A percentile compares a stretch with the other conserved stretches of the same genome.
phyloP scores from a whole-genome alignment of 2,888 invertebrate species.

The Cheilosia variabilis region DNA sequence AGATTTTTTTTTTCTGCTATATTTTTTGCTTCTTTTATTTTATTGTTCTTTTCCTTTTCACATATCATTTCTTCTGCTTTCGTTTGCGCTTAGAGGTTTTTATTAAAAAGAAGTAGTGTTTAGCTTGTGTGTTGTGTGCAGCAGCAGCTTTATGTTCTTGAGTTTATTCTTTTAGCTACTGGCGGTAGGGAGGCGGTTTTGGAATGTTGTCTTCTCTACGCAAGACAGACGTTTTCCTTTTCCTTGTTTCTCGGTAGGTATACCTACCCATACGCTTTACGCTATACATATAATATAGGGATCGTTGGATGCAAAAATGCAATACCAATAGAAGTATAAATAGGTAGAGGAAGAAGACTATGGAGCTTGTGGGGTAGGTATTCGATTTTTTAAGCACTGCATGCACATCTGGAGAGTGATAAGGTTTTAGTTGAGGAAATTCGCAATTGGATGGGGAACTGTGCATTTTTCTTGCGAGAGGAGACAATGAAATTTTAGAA shows the following conservation, averaged over 20 bases:
- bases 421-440: not conserved
- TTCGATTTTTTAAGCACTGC: not conserved
- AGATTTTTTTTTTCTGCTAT: conserved; percentile 41
- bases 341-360: conserved; percentile 5
- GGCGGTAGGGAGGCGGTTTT: conserved; percentile 16
- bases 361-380: conserved; percentile 2
- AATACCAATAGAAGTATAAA: conserved; percentile 18
- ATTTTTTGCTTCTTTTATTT: conserved; percentile 62
- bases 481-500: no score
- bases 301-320: conserved; percentile 16
- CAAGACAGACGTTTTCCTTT: conserved; percentile 28
- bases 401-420: not conserved
- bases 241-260: conserved; percentile 11
- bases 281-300: not conserved
- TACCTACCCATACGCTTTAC: not conserved
- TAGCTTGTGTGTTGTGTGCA: conserved; percentile 50
- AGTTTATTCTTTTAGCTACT: conserved; percentile 24
- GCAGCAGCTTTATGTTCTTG: conserved; percentile 35
- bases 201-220: conserved; percentile 56
- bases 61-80: conserved; percentile 61
- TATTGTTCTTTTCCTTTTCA: conserved; percentile 64
- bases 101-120: conserved; percentile 23
- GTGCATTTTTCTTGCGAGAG: not conserved
- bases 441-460: not conserved
- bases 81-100: conserved; percentile 60